Percentiles rank a stretch among this genome's conserved stretches.
These are phyloP conservation scores for Spicauda simplicius DNA, from an alignment of 2,888 invertebrate species.

Conservation along the genomic window DNA sequence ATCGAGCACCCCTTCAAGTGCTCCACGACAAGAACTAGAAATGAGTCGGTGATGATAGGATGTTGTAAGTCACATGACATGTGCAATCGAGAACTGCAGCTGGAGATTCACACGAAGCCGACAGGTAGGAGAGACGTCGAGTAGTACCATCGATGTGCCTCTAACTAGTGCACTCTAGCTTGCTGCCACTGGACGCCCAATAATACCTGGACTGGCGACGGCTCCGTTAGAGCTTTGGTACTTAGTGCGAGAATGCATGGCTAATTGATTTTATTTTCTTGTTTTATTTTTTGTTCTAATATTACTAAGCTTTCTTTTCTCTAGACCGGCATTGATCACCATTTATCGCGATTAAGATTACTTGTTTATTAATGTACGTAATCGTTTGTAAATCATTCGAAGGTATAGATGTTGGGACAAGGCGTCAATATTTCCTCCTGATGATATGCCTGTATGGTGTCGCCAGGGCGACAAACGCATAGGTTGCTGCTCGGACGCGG, in stretches of 20 bases:
- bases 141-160: conserved; percentile 60
- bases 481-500: conserved; percentile 86
- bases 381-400: conserved; percentile 53
- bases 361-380: conserved; percentile 55
- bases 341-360: conserved; percentile 47
- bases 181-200: conserved; percentile 41
- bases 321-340: conserved; percentile 81
- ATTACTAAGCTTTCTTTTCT: conserved; percentile 68
- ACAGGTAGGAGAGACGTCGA: conserved; percentile 86
- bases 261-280: conserved; percentile 50
- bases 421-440: conserved; percentile 85
- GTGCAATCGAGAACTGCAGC: conserved; percentile 90
- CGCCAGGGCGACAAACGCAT: conserved; percentile 70
- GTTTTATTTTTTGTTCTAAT: conserved; percentile 64
- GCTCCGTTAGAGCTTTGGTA: conserved; percentile 56
- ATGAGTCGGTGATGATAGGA: conserved; percentile 91
- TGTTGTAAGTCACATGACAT: conserved; percentile 91
- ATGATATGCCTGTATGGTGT: conserved; percentile 86
- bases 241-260: conserved; percentile 74
- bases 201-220: conserved; percentile 38
- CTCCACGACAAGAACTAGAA: conserved; percentile 90
- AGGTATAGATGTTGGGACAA: conserved; percentile 86
- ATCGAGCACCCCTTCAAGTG: conserved; percentile 93
- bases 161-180: conserved; percentile 59
- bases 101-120: conserved; percentile 87